Evolutionary conservation across 2,113 vertebrate species (phyloP).

Genomic region (Prunella himalayana): DNA sequence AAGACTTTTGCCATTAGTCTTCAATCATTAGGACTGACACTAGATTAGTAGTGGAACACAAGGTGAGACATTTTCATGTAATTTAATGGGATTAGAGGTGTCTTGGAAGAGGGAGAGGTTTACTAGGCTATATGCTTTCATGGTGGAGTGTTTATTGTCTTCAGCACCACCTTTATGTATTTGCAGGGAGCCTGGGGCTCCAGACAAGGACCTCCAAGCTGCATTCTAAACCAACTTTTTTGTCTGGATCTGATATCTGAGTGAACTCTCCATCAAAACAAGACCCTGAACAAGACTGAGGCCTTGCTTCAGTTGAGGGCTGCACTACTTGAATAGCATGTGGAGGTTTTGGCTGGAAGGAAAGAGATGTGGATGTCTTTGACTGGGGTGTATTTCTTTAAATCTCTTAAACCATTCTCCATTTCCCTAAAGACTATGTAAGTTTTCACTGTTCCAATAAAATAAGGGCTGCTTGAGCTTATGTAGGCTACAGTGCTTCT

Average conservation of each 20-base stretch:
- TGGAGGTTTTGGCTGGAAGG: neutral
- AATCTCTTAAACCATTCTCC: neutral
- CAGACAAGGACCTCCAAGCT: neutral
- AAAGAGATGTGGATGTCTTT: neutral
- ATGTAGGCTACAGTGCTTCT: neutral
- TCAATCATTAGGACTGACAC: neutral
- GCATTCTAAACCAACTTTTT: neutral
- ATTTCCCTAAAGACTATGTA: neutral
- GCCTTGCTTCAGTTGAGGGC: neutral
- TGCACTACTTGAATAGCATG: neutral
- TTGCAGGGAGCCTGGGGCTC: neutral
- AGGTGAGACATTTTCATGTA: neutral
- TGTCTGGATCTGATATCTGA: neutral
- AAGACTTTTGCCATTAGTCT: neutral
- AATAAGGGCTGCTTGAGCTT: neutral
- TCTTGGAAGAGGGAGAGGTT: neutral
- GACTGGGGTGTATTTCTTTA: neutral
- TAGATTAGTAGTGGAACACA: neutral
- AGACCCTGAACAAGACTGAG: neutral
- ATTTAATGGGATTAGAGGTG: neutral
- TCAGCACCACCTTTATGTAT: neutral
- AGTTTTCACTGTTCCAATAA: neutral
- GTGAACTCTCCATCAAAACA: neutral
- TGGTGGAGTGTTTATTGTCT: neutral
- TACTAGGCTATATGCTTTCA: neutral